Percentiles rank a stretch among this genome's conserved stretches.
Evolutionary conservation across 2,888 invertebrate species (phyloP).

Genomic region (Chloroclysta siterata): DNA sequence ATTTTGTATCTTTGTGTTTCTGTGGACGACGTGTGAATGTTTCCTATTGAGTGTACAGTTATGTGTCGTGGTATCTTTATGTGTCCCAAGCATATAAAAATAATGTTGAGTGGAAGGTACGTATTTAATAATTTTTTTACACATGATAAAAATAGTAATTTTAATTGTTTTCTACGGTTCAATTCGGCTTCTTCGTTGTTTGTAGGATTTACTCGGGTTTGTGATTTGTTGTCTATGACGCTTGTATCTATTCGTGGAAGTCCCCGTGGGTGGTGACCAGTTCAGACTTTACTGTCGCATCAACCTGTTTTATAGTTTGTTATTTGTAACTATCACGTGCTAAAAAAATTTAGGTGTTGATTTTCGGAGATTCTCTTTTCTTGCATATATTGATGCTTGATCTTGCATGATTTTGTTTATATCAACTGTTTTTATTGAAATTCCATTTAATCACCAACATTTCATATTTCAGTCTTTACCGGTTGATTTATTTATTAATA

Average conservation of each 20-base stretch:
- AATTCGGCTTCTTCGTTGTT: slow-evolving; percentile 62
- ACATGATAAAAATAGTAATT: background rate
- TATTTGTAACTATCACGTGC: slow-evolving; percentile 47
- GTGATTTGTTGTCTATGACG: slow-evolving; percentile 72
- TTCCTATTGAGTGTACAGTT: slow-evolving; percentile 64
- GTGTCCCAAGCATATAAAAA: too few species aligned
- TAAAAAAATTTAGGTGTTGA: slow-evolving; percentile 17
- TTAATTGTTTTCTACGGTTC: slow-evolving; percentile 45
- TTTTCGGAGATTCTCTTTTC: slow-evolving; percentile 31
- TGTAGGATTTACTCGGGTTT: slow-evolving; percentile 61
- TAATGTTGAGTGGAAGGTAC: slow-evolving; percentile 28
- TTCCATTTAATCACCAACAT: too few species aligned
- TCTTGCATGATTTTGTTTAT: slow-evolving; percentile 21
- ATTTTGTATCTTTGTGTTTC: slow-evolving; percentile 53
- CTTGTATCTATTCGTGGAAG: slow-evolving; percentile 65
- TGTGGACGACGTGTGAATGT: slow-evolving; percentile 53
- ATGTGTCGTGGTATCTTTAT: slow-evolving; percentile 33
- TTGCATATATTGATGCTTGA: slow-evolving; percentile 31
- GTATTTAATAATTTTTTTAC: slow-evolving; percentile 34
- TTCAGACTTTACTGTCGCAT: slow-evolving; percentile 63
- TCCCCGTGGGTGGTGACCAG: slow-evolving; percentile 68
- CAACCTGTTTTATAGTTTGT: slow-evolving; percentile 61
- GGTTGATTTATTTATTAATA: background rate
- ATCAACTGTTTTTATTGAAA: background rate
- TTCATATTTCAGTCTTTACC: too few species aligned